phyloP scores from a whole-genome alignment of 2,113 vertebrate species.

The Oreocharis arfaki region DNA sequence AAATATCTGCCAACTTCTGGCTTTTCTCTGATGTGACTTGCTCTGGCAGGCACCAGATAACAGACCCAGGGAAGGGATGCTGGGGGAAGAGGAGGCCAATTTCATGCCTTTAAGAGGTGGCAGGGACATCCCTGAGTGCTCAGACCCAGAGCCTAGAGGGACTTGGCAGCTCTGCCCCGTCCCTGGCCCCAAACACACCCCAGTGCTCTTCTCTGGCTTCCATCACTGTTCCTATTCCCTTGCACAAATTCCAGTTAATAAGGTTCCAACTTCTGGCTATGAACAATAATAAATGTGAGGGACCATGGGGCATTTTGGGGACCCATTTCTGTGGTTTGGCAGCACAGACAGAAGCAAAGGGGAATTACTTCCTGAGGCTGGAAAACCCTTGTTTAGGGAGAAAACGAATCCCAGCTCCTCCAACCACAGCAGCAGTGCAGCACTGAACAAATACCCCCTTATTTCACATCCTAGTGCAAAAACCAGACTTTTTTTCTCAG shows the following conservation, averaged over 20 bases:
- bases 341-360: background rate
- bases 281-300: background rate
- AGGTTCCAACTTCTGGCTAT: background rate
- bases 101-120: background rate
- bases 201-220: background rate
- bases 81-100: background rate
- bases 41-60: background rate
- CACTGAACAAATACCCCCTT: background rate
- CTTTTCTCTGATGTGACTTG: background rate
- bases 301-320: rapidly evolving
- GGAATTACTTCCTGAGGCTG: background rate
- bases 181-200: background rate
- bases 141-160: background rate
- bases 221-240: background rate
- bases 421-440: background rate
- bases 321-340: background rate
- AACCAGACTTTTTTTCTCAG: background rate
- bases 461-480: background rate
- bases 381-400: background rate
- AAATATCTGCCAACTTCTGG: background rate
- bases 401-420: background rate
- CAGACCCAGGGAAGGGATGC: background rate
- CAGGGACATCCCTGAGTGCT: background rate
- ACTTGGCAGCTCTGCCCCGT: background rate
- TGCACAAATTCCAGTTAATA: background rate